A percentile compares a stretch with the other conserved stretches of the same genome.
Conservation (phyloP, 2,888 invertebrate species). For the Nyleta sp. region DNA sequence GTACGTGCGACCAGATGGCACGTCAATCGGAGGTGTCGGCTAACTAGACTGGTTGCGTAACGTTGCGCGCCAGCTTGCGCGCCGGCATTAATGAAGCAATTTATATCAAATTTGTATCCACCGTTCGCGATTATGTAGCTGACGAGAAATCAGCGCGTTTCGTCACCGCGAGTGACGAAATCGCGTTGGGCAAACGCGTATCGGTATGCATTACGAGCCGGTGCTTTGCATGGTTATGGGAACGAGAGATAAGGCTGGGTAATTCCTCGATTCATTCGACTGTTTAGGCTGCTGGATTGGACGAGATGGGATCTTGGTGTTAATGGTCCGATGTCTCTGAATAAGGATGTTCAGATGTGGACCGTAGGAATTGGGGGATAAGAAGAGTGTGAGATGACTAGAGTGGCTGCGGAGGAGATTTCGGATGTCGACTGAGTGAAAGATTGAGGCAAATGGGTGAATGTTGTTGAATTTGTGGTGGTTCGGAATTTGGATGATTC, state of each 20-base stretch:
- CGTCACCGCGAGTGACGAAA: constrained; percentile 36
- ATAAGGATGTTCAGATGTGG: no score
- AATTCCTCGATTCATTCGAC: not conserved
- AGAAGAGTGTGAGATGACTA: no score
- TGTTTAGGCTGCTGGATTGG: not conserved
- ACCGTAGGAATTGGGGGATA: no score
- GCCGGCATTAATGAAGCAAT: constrained; percentile 46
- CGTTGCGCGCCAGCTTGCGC: constrained; percentile 5
- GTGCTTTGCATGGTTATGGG: constrained; percentile 27
- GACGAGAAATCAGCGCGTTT: constrained; percentile 38
- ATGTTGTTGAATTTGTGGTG: no score
- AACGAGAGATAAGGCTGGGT: constrained; percentile 8
- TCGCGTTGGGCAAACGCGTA: constrained; percentile 33
- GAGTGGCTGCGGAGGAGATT: no score
- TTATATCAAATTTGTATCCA: constrained; percentile 43
- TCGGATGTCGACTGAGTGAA: no score
- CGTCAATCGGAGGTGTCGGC: constrained; percentile 18
- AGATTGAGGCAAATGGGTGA: no score
- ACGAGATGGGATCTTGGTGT: no score
- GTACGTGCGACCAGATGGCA: constrained; percentile 12
- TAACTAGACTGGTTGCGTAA: constrained; percentile 36
- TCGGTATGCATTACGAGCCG: constrained; percentile 37
- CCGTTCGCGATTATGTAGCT: constrained; percentile 29
- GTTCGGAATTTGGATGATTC: no score
- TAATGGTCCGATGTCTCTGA: no score